These are phyloP conservation scores for Coluber constrictor DNA, from an alignment of 2,797 vertebrate genomes.

Conservation along the genomic window DNA sequence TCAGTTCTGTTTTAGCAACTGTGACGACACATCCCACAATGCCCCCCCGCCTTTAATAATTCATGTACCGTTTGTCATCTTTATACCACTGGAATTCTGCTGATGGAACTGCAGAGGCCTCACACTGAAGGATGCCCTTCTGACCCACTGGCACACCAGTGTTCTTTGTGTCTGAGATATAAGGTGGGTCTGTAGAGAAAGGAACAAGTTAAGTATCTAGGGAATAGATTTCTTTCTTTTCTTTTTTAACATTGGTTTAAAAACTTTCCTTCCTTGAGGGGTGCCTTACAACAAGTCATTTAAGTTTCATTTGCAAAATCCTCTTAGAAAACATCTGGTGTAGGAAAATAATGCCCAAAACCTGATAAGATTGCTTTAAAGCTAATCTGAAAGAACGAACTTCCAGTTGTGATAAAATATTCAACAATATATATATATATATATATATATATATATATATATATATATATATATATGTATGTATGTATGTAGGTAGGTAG, in stretches of 20 bases:
- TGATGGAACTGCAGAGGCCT: slow-evolving; percentile 89
- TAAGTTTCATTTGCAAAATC: background rate
- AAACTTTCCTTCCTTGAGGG: accelerated
- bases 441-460: background rate
- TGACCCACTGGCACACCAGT: slow-evolving; percentile 90
- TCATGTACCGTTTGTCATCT: slow-evolving; percentile 86
- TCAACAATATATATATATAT: background rate
- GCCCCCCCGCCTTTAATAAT: too few species aligned
- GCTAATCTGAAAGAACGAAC: background rate
- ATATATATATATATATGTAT: too few species aligned
- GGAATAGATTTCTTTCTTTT: accelerated
- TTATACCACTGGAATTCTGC: slow-evolving; percentile 98
- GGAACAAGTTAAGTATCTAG: accelerated
- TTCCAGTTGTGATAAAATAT: background rate
- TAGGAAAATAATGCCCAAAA: accelerated
- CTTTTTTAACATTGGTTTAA: background rate
- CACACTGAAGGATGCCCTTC: slow-evolving; percentile 89
- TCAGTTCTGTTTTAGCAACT: background rate
- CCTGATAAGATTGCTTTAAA: accelerated
- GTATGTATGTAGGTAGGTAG: too few species aligned
- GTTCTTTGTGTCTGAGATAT: slow-evolving; percentile 87
- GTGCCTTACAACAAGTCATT: background rate
- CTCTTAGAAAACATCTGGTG: background rate
- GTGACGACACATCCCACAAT: background rate
- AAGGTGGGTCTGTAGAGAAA: slow-evolving; percentile 82